phyloP scores from a whole-genome alignment of 2,113 vertebrate species.

The Xiphophorus hellerii region DNA sequence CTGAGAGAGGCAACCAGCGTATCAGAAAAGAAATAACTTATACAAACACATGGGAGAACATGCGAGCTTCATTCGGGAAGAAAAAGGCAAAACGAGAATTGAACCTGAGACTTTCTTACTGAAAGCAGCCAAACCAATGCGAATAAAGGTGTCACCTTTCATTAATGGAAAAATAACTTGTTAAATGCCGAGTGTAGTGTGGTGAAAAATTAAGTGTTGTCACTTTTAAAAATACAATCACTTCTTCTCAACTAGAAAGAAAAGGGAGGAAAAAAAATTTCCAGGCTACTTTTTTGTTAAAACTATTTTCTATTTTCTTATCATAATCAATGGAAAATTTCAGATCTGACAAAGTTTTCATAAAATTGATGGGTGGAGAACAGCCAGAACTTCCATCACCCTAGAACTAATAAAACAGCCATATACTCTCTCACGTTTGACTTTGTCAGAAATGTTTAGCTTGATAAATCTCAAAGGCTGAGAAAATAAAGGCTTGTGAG shows the following conservation, averaged over 20 bases:
- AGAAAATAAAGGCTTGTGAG: conserved; percentile 28
- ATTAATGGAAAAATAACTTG: background rate
- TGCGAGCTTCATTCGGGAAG: background rate
- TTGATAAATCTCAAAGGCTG: conserved; percentile 40
- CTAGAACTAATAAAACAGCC: conserved; percentile 30
- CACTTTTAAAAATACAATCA: background rate
- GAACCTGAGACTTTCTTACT: background rate
- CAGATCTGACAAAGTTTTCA: conserved; percentile 19
- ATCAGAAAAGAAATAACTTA: no score
- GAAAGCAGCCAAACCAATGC: background rate
- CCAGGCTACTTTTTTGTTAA: no score
- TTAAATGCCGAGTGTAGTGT: background rate
- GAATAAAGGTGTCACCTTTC: background rate
- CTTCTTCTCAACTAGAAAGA: background rate
- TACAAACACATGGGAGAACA: no score
- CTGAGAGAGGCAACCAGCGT: no score
- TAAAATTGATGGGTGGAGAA: conserved; percentile 27
- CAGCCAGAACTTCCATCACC: conserved; percentile 30
- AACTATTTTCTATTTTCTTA: background rate
- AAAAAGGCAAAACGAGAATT: background rate
- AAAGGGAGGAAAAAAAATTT: no score
- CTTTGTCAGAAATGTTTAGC: conserved; percentile 40
- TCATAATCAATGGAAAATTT: conserved; percentile 20
- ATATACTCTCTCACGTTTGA: conserved; percentile 29
- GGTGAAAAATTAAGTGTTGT: background rate